Evolutionary conservation across 2,797 vertebrate genomes (phyloP), one percentile per base, ranked within the genome.

Genomic region (Mormyrops boulengeri): DNA sequence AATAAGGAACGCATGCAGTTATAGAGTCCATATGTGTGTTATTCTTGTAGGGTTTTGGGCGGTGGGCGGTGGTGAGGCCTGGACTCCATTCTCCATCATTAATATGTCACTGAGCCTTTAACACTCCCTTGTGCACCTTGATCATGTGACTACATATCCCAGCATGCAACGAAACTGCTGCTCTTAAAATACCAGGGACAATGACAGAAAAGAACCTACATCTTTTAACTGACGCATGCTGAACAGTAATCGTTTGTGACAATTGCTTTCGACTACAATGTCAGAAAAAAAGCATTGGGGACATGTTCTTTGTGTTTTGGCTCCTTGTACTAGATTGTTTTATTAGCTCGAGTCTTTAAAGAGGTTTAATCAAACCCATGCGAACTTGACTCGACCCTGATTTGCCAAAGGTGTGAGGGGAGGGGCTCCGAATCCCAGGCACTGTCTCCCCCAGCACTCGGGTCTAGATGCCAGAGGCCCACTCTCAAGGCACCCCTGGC

Each of bases 1-100:
- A 85, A 85, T 85, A 26, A 52, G 82, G 41, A 85, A 85, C 82
- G 41, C 19, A 49, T 22, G 22, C n/a, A 14, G 82, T 85, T 34
- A 88, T 57, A 88, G 52, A 88, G 44, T 50, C 49, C 82, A 85
- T 22, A 84, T 84, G 47, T 84, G 44, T 85, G 44, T 49, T 85
- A 50, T 52, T 85, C 49, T 52, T 52, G 44, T 52, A n/a, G 82
- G 82, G 22, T 19, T 22, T 11, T 85, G 7, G 44, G 30, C 14
- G 69, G 4, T 77, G 69, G 34, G 30, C 1, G 11, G 26, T 14
- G 66, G 9, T 30, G 66, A 73, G 30, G 30, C 12, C 69, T 19
- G 38, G 38, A 41, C 17, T 22, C 77, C 17, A 47, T 19, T 85
- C 41, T 50, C 22, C 8, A 85, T 44, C 41, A 50, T 50, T 47